Evolutionary conservation across 2,113 vertebrate genomes (phyloP).

Genomic region (Marmota flaviventris): DNA sequence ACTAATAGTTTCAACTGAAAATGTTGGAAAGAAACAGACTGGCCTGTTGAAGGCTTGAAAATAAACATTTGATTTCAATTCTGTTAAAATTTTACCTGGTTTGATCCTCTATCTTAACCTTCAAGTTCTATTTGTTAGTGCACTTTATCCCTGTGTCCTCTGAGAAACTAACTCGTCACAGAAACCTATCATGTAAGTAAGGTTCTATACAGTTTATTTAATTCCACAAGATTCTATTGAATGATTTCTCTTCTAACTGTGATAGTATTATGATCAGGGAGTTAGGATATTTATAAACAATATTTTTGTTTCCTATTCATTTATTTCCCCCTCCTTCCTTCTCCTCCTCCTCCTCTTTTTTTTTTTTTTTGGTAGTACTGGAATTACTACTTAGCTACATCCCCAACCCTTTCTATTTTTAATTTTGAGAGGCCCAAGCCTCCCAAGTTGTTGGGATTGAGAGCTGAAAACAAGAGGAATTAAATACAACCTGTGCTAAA

Average conservation of each 20-base stretch:
- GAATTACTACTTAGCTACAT: too few species aligned
- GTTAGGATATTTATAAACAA: not conserved
- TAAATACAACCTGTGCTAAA: not conserved
- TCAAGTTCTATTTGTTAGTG: slow-evolving; percentile 20
- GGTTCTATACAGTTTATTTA: not conserved
- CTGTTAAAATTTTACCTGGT: not conserved
- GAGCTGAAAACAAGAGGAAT: not conserved
- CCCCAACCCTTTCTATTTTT: too few species aligned
- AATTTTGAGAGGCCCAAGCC: too few species aligned
- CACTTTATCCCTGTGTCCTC: not conserved
- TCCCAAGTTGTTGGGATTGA: not conserved
- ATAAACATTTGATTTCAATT: slow-evolving; percentile 10
- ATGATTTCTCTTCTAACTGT: not conserved
- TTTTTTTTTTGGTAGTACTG: not conserved
- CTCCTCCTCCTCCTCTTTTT: not conserved
- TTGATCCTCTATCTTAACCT: not conserved
- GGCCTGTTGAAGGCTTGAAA: not conserved
- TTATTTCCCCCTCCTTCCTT: too few species aligned
- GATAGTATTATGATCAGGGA: not conserved
- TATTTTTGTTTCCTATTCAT: not conserved
- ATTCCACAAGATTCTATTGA: not conserved
- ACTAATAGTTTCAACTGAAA: not conserved
- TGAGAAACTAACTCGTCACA: not conserved
- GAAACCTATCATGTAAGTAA: not conserved
- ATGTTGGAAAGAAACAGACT: not conserved